Conservation (phyloP, 53 echinoderm and acorn worm genomes). For the Antedon mediterranea region DNA sequence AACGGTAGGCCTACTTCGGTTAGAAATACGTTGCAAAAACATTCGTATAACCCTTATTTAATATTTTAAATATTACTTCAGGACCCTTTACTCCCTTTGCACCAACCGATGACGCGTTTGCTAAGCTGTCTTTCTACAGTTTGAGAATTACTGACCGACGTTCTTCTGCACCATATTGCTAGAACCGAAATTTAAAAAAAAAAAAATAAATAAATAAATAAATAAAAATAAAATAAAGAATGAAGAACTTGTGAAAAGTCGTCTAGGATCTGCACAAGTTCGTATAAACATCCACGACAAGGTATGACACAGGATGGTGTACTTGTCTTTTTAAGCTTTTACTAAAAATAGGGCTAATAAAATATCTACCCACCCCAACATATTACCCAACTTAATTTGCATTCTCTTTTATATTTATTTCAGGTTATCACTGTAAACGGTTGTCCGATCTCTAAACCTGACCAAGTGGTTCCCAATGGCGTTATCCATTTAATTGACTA, state of each 20-base stretch:
- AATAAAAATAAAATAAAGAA: background rate
- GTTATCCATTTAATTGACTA: constrained; percentile 13
- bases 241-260: constrained; percentile 2
- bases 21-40: background rate
- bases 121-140: background rate
- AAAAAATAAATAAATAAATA: too few relatives aligned
- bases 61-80: background rate
- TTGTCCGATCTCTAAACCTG: background rate
- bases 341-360: too few relatives aligned
- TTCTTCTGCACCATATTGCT: constrained; percentile 7
- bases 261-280: background rate
- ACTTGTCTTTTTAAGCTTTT: too few relatives aligned
- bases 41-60: background rate
- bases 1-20: background rate
- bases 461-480: constrained; percentile 15
- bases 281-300: background rate
- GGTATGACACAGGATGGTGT: background rate
- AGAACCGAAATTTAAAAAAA: background rate
- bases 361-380: too few relatives aligned
- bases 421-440: constrained; percentile 5
- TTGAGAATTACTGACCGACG: constrained; percentile 5
- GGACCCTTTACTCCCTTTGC: constrained; percentile 7
- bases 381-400: too few relatives aligned
- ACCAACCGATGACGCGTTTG: constrained; percentile 18
- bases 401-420: too few relatives aligned